A percentile compares a stretch with the other conserved stretches of the same genome.
phyloP scores from a whole-genome alignment of 2,888 invertebrate genomes.

The Elmis aenea region DNA sequence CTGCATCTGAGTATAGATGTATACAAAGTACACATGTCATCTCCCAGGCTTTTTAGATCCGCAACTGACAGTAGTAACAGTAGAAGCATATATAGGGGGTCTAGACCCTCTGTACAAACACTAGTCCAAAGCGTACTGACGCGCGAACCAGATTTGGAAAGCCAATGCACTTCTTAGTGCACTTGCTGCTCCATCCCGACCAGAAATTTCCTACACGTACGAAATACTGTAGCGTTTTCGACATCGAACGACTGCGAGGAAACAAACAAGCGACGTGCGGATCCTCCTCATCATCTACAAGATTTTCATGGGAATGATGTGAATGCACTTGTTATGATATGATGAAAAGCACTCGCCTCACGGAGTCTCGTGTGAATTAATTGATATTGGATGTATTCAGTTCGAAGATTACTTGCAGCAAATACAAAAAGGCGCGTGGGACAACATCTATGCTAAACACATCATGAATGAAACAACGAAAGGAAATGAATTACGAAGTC shows the following conservation, averaged over 20 bases:
- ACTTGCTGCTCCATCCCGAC: constrained; percentile 5
- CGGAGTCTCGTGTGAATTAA: constrained; percentile 6
- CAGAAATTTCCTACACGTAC: not conserved
- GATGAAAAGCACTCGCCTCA: constrained; percentile 12
- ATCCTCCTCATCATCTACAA: too few relatives aligned
- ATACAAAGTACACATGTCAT: constrained; percentile 26
- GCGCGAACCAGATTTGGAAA: constrained; percentile 32
- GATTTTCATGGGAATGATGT: constrained; percentile 12
- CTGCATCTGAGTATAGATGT: constrained; percentile 10
- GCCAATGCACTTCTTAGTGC: constrained; percentile 27
- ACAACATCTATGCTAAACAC: too few relatives aligned
- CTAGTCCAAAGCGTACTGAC: constrained; percentile 28
- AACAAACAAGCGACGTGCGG: too few relatives aligned
- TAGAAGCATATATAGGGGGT: constrained; percentile 19
- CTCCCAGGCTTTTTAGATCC: constrained; percentile 21
- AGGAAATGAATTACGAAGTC: too few relatives aligned
- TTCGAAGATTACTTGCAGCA: too few relatives aligned
- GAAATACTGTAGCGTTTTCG: not conserved
- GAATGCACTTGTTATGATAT: constrained; percentile 23
- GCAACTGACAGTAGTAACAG: constrained; percentile 20
- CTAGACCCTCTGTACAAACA: constrained; percentile 32
- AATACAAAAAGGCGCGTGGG: too few relatives aligned
- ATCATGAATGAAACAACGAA: too few relatives aligned
- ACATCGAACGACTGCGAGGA: not conserved
- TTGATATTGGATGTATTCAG: constrained; percentile 2